Base-by-base conservation (phyloP, 2,888 invertebrate genomes). In the Galerucella calmariensis region DNA sequence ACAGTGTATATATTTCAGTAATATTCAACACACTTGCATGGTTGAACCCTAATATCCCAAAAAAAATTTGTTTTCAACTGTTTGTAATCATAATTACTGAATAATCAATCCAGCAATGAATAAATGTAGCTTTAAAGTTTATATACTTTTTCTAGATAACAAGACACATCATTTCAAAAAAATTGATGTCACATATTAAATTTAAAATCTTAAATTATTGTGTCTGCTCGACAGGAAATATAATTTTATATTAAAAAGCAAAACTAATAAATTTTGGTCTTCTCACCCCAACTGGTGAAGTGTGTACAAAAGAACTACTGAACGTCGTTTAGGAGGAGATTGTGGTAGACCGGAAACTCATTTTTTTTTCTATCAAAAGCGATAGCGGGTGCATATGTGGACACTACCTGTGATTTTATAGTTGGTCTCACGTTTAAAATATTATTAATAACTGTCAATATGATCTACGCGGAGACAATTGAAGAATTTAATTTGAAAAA, bases 271-370 rank as follows among this genome's bases (percentile, higher is more conserved):
- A 77, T 73, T 75, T 67, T 20, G 14, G 66, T 56, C 71, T 74
- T 63, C 68, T 73, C 74, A 74, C 78, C 78, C 76, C 72, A 72
- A 48, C 66, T 71, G 74, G 69, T 70, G 75, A 77, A 61, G 73
- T 67, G 48, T 20, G 46, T 48, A 77, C 69, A 77, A 77, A 63
- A 69, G 73, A 58, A 27, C 66, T 61, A 61, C 62, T 65, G 65
- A 69, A 67, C 67, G 63, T 72, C 73, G 63, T 68, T 66, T 44
- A 73, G 59, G 35, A 71, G 44, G 72, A 68, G 66, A 75, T 80
- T 81, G 78, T 81, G 75, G 79, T 78, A 72, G 77, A 78, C 81
- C 81, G 81, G 80, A 81, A 80, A 79, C 76, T 69, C 79, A 75
- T 78, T 81, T 77, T 63, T 69, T 76, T 79, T 73, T 27, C 35